Conservation (phyloP, 2,797 vertebrate genomes). For the Heteromormyrus szaboi region DNA sequence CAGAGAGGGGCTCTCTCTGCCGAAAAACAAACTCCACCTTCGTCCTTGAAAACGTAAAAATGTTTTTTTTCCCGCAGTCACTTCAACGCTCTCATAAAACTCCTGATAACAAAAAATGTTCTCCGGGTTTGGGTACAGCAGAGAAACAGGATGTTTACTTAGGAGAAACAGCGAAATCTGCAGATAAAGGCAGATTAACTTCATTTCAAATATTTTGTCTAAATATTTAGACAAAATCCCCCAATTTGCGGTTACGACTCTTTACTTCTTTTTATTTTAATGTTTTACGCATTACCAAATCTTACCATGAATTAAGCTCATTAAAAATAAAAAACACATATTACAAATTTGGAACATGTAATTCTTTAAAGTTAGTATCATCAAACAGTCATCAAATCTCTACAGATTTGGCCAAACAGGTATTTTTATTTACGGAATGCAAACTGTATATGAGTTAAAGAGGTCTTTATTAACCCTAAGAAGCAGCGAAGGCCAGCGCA, state of each 20-base stretch:
- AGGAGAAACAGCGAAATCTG: conserved; percentile 28
- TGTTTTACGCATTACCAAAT: background rate
- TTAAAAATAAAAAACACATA: background rate
- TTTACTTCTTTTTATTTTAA: background rate
- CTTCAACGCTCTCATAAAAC: conserved; percentile 45
- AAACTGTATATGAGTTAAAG: background rate
- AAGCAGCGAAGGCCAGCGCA: background rate
- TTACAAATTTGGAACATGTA: background rate
- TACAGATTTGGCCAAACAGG: background rate
- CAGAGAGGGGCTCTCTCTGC: conserved; percentile 57
- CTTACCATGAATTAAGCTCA: background rate
- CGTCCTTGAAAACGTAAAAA: conserved; percentile 74
- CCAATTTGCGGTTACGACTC: background rate
- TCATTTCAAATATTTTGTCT: background rate
- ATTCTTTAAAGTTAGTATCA: background rate
- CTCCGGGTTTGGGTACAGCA: conserved; percentile 32
- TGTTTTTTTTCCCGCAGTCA: conserved; percentile 36
- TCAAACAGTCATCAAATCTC: background rate
- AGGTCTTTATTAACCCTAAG: background rate
- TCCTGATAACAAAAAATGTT: conserved; percentile 38
- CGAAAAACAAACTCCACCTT: conserved; percentile 68
- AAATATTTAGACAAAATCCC: conserved; percentile 18
- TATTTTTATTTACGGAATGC: background rate
- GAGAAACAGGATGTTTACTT: conserved; percentile 25
- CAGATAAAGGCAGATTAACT: conserved; percentile 25